These are phyloP conservation scores for Cantharis lateralis DNA, from an alignment of 2,888 invertebrate genomes.

Conservation along the genomic window DNA sequence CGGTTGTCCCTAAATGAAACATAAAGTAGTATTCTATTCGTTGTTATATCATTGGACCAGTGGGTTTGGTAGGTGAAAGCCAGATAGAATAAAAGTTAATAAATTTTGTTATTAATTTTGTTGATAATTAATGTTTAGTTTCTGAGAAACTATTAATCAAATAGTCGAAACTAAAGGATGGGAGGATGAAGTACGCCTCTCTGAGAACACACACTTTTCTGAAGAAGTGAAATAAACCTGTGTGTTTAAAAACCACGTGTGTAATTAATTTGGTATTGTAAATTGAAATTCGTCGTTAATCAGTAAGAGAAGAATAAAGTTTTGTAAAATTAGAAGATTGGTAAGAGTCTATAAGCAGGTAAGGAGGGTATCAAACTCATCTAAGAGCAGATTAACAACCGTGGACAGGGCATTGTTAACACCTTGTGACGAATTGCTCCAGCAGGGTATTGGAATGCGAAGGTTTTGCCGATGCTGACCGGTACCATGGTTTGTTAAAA, in stretches of 20 bases:
- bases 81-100: not conserved
- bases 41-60: not conserved
- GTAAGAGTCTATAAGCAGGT: slow-evolving; percentile 10
- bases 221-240: not conserved
- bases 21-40: not conserved
- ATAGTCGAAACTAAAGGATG: not conserved
- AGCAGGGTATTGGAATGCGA: slow-evolving; percentile 31
- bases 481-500: slow-evolving; percentile 18
- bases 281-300: not conserved
- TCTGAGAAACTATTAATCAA: not conserved
- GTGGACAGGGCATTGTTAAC: slow-evolving; percentile 33
- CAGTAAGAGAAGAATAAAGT: not conserved
- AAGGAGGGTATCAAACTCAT: slow-evolving; percentile 21
- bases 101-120: not conserved
- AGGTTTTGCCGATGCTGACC: slow-evolving; percentile 16
- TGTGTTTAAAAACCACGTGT: not conserved
- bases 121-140: not conserved
- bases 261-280: not conserved
- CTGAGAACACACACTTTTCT: not conserved
- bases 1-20: no score
- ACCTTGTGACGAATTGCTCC: slow-evolving; percentile 35
- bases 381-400: slow-evolving; percentile 27
- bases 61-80: not conserved
- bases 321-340: not conserved
- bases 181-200: not conserved